A percentile compares a stretch with the other conserved stretches of the same genome.
Conservation (phyloP, 1,140 invertebrate genomes). For the Drosophila hydei region DNA sequence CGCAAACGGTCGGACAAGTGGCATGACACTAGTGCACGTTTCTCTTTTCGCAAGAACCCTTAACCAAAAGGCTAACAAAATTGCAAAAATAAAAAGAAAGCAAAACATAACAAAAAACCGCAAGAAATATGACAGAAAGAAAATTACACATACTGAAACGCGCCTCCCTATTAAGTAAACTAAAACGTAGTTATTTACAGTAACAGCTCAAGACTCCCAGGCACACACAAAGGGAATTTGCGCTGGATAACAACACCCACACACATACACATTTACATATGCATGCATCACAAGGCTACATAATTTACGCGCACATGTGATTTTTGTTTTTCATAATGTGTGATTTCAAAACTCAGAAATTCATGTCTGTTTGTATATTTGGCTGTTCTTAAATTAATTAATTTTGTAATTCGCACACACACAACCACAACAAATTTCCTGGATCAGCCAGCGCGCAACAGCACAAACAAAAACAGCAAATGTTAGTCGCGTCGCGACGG, state of each 20-base stretch:
- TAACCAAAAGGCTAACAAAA: slow-evolving; percentile 18
- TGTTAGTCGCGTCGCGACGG: slow-evolving; percentile 19
- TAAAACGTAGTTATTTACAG: slow-evolving; percentile 43
- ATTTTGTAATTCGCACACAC: slow-evolving; percentile 39
- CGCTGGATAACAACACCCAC: slow-evolving; percentile 40
- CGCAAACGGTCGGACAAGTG: slow-evolving; percentile 18
- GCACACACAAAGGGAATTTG: slow-evolving; percentile 28
- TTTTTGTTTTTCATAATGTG: slow-evolving; percentile 19
- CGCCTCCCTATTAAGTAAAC: slow-evolving; percentile 20
- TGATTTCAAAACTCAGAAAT: slow-evolving; percentile 6
- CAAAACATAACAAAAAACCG: neutral
- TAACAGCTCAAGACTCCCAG: slow-evolving; percentile 22
- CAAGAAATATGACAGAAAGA: neutral
- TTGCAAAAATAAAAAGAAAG: slow-evolving; percentile 10
- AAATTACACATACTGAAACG: slow-evolving; percentile 8
- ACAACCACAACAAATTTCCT: slow-evolving; percentile 14
- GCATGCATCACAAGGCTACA: slow-evolving; percentile 35
- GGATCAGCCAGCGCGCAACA: slow-evolving; percentile 32
- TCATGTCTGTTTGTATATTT: slow-evolving; percentile 7
- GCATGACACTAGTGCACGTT: slow-evolving; percentile 11
- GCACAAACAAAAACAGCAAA: slow-evolving; percentile 45
- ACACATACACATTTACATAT: slow-evolving; percentile 17
- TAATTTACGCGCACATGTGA: slow-evolving; percentile 49
- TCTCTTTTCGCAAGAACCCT: neutral
- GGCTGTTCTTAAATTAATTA: slow-evolving; percentile 18